Conservation (phyloP, 2,797 vertebrate genomes). For the Catharus ustulatus region DNA sequence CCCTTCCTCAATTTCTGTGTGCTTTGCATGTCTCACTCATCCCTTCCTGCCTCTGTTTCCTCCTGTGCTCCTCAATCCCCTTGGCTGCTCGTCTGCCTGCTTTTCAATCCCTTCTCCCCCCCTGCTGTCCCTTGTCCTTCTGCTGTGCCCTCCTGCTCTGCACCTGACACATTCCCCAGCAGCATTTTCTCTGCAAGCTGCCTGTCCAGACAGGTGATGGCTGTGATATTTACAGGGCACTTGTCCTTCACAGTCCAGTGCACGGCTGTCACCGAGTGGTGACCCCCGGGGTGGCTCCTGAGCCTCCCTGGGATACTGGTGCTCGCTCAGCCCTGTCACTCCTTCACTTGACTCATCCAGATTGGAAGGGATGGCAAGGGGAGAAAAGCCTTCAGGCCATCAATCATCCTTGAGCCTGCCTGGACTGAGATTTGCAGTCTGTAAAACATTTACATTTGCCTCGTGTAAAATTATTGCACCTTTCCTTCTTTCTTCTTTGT, state of each 20-base stretch:
- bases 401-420: background rate
- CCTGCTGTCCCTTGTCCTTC: background rate
- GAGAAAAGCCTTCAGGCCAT: background rate
- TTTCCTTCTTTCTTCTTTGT: background rate
- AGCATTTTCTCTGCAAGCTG: background rate
- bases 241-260: background rate
- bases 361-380: background rate
- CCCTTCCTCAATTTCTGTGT: fast-evolving
- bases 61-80: background rate
- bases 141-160: background rate
- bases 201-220: background rate
- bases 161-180: fast-evolving
- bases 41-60: background rate
- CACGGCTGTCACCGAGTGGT: fast-evolving
- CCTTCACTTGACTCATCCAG: background rate
- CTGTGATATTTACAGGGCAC: background rate
- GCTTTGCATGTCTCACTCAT: fast-evolving
- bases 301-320: background rate
- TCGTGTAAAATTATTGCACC: background rate
- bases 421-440: background rate
- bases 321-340: background rate
- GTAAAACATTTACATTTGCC: background rate
- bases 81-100: background rate
- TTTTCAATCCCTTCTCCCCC: background rate
- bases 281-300: background rate